Percentiles rank a stretch among this genome's conserved stretches.
phyloP scores from a whole-genome alignment of 2,888 invertebrate species.

The Chaetogeoica ovagalla region DNA sequence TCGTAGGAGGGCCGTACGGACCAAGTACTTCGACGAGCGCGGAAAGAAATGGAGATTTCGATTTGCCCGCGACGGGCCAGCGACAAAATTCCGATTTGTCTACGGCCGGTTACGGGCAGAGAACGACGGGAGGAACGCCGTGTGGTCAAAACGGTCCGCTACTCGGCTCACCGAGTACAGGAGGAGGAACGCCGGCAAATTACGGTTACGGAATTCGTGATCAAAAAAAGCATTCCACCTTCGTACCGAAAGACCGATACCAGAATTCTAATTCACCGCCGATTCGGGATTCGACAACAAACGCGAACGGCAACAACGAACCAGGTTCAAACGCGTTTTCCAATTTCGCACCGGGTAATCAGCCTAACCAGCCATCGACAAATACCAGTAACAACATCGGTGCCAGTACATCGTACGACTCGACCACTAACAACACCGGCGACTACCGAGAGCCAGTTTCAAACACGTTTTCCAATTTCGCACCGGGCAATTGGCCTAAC shows the following conservation, averaged over 20 bases:
- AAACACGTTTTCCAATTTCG: conserved; percentile 25
- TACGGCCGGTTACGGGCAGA: background rate
- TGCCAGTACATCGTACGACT: no score
- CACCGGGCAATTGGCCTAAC: conserved; percentile 15
- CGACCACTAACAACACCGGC: background rate
- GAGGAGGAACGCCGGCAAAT: background rate
- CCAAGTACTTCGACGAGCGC: background rate
- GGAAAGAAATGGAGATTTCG: background rate
- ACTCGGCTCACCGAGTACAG: background rate
- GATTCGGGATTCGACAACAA: background rate
- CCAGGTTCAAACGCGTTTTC: conserved; percentile 11
- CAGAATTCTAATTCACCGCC: conserved; percentile 15
- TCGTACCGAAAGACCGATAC: conserved; percentile 32
- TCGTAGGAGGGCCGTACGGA: background rate
- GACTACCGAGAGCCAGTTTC: background rate
- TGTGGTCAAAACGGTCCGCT: background rate
- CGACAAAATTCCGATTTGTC: background rate
- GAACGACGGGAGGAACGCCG: background rate
- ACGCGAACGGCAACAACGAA: background rate
- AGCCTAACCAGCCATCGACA: background rate
- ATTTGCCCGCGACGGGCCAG: background rate
- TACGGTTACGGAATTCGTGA: background rate
- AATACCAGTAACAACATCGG: no score
- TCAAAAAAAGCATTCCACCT: conserved; percentile 20
- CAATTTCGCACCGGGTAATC: conserved; percentile 31